Percentiles rank a stretch among this genome's conserved stretches.
Conservation (phyloP, 2,113 vertebrate genomes). For the Nibea coibor region DNA sequence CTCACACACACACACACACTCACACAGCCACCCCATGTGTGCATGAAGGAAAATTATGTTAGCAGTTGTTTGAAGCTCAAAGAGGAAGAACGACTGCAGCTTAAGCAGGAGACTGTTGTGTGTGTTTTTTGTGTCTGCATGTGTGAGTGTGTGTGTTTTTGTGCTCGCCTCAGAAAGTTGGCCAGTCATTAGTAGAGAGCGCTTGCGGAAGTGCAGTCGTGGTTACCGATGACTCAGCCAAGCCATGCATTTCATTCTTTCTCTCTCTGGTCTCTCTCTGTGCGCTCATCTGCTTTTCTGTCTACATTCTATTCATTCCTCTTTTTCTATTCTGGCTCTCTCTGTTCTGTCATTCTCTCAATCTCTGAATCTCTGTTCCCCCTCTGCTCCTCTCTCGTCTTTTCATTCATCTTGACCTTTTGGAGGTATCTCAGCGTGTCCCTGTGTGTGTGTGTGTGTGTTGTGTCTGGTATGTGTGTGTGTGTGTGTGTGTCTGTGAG, state of each 20-base stretch:
- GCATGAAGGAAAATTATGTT: not conserved
- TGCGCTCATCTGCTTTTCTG: slow-evolving; percentile 48
- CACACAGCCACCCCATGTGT: not conserved
- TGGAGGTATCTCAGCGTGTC: slow-evolving; percentile 19
- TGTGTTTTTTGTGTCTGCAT: not conserved
- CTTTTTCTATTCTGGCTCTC: slow-evolving; percentile 39
- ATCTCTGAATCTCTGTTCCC: not conserved
- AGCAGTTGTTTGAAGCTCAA: slow-evolving; percentile 19
- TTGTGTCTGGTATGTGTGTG: not conserved
- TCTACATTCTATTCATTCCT: slow-evolving; percentile 64
- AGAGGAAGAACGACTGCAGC: slow-evolving; percentile 7
- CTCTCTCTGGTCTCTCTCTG: slow-evolving; percentile 50
- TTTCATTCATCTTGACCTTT: slow-evolving; percentile 47
- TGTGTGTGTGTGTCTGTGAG: slow-evolving; percentile 42
- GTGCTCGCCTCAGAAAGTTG: slow-evolving; percentile 55
- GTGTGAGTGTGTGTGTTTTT: slow-evolving; percentile 9
- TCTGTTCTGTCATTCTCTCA: slow-evolving; percentile 27
- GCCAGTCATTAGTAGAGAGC: slow-evolving; percentile 72
- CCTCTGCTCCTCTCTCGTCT: not conserved
- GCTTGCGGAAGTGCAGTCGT: slow-evolving; percentile 69
- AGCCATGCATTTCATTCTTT: slow-evolving; percentile 59
- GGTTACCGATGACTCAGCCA: slow-evolving; percentile 75
- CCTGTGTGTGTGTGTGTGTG: not conserved
- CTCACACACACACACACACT: not conserved
- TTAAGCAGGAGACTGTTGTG: slow-evolving; percentile 19